Percentiles rank a stretch among this genome's conserved stretches.
Conservation (phyloP, 2,797 vertebrate species). For the Hippocampus kuda region DNA sequence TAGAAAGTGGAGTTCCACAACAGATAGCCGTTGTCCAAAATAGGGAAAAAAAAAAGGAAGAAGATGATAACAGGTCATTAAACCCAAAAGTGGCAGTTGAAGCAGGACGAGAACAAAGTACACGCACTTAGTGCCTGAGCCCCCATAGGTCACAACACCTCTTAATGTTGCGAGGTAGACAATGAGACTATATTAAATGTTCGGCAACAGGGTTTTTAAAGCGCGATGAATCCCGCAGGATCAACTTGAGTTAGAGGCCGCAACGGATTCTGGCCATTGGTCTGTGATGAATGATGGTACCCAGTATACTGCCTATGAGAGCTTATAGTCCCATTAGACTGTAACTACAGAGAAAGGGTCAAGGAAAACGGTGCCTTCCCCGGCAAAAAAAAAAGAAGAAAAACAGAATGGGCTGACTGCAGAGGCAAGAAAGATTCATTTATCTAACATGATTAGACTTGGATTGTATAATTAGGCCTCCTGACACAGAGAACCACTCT, state of each 20-base stretch:
- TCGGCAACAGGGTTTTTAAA: constrained; percentile 48
- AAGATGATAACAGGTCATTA: constrained; percentile 47
- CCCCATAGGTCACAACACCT: constrained; percentile 26
- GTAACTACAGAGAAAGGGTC: constrained; percentile 60
- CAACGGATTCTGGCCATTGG: constrained; percentile 58
- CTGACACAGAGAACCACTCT: constrained; percentile 51
- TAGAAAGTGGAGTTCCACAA: constrained; percentile 46
- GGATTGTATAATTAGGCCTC: constrained; percentile 61
- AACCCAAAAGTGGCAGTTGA: constrained; percentile 30
- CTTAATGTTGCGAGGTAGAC: constrained; percentile 45
- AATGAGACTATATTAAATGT: constrained; percentile 46
- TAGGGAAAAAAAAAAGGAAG: constrained; percentile 32
- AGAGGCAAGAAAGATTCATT: constrained; percentile 56
- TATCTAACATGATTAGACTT: constrained; percentile 62
- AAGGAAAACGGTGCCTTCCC: constrained; percentile 54
- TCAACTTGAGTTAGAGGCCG: constrained; percentile 46
- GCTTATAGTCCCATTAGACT: constrained; percentile 63
- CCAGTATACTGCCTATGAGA: constrained; percentile 55
- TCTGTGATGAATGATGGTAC: constrained; percentile 55
- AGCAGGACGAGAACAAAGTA: constrained; percentile 24
- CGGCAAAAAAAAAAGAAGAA: constrained; percentile 52
- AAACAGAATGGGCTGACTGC: constrained; percentile 37
- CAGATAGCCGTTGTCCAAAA: constrained; percentile 54
- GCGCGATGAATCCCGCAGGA: constrained; percentile 48
- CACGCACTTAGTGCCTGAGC: constrained; percentile 15